A percentile compares a stretch with the other conserved stretches of the same genome.
Evolutionary conservation across 2,888 invertebrate genomes (phyloP).

Genomic region (Drosophila barbarae): DNA sequence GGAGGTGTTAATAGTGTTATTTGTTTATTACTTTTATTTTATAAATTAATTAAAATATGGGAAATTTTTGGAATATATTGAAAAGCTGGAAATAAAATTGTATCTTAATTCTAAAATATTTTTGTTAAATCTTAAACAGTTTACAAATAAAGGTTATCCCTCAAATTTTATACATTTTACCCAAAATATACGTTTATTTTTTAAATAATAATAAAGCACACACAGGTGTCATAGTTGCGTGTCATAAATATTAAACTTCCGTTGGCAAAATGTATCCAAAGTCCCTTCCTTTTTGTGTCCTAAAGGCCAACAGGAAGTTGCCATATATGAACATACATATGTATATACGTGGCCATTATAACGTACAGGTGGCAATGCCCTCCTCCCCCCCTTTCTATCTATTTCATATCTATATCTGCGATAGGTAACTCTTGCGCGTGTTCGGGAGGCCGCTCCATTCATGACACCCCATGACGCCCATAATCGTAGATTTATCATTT

Average conservation of each 20-base stretch:
- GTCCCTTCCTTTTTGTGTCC: neutral
- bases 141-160: neutral
- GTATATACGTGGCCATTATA: constrained; percentile 2
- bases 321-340: neutral
- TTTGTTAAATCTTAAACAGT: no score
- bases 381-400: neutral
- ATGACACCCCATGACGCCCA: constrained; percentile 54
- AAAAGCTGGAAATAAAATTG: no score
- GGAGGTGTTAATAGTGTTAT: no score
- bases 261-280: no score
- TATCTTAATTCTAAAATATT: no score
- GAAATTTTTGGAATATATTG: no score
- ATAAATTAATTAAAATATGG: no score
- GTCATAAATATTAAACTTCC: neutral
- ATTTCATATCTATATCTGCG: constrained; percentile 20
- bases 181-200: no score
- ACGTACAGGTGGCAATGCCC: constrained; percentile 10
- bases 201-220: neutral
- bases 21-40: no score
- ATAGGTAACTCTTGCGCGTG: constrained; percentile 39
- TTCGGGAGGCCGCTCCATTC: constrained; percentile 39
- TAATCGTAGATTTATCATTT: constrained; percentile 58
- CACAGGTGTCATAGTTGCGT: neutral
- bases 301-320: constrained; percentile 16
- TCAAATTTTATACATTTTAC: no score